Base-by-base conservation (phyloP, 2,113 vertebrate genomes). In the Gobiocypris rarus region DNA sequence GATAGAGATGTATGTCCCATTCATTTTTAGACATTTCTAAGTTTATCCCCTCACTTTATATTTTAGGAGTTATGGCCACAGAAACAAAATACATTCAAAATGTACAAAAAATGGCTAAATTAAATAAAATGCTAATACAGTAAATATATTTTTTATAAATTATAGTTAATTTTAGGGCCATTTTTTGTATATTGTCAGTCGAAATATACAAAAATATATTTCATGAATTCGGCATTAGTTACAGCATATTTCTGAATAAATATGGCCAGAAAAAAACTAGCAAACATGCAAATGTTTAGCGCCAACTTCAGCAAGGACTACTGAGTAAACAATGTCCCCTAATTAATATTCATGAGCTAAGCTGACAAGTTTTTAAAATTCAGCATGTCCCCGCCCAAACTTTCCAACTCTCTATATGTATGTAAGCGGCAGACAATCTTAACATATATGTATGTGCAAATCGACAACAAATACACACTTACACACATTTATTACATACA, bases 401-500 rank as follows among this genome's bases (percentile, higher is more conserved):
- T 70, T 43, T 43, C 10, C 22, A 43, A 70, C 67, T 10, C 67
- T 10, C 10, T 43, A 70, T 31, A 34, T 67, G 15, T 67, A 34
- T 9, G 63, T 34, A 9, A 19, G 31, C 22, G 10, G 9, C 38
- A 43, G 38, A 10, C 31, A 31, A 43, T 70, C 17, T 43, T 24
- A 24, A 71, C 0, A 11, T 43, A 22, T n/a, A 71, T n/a, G 14
- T 71, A 45, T 73, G 11, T 73, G 41, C n/a, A 48, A 73, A 45
- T 73, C 10, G 3, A n/a, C 67, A 41, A 9, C 34, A 67, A 13
- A 75, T 73, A 84, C 50, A 81, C 54, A 81, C 75, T 48, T 75
- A 75, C 83, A 70, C 81, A 45, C 61, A 31, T 65, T 45, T 54
- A 78, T 78, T 61, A 70, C 2, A 73, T 69, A 80, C 8, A 31